Evolutionary conservation across 2,113 vertebrate genomes (phyloP).

Genomic region (Thunnus maccoyii): DNA sequence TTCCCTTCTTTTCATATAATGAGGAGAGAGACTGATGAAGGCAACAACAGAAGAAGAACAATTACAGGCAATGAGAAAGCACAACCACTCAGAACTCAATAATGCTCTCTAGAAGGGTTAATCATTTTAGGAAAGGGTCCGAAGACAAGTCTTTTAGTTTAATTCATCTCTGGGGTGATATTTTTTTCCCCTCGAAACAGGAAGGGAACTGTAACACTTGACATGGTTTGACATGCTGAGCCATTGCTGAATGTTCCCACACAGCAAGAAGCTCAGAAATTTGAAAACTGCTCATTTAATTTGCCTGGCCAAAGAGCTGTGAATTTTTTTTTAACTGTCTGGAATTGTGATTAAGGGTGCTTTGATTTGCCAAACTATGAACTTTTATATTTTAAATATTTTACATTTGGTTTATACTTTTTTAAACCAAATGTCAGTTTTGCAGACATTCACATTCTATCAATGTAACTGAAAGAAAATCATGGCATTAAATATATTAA

Average conservation of each 20-base stretch:
- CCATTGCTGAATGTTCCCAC: conserved; percentile 92
- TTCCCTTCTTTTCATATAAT: conserved; percentile 94
- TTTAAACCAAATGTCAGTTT: conserved; percentile 2
- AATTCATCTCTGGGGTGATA: conserved; percentile 80
- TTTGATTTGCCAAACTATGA: neutral
- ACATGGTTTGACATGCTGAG: conserved; percentile 92
- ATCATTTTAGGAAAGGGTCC: conserved; percentile 90
- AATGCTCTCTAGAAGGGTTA: conserved; percentile 95
- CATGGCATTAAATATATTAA: too few species aligned
- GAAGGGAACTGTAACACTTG: conserved; percentile 97
- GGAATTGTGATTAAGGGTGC: conserved; percentile 24
- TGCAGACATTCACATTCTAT: neutral
- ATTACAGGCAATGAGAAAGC: conserved; percentile 95
- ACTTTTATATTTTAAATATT: too few species aligned
- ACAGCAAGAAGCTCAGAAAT: conserved; percentile 84
- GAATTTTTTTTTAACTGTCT: conserved; percentile 4
- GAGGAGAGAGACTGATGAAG: conserved; percentile 98
- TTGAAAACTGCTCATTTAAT: conserved; percentile 74
- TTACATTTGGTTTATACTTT: neutral
- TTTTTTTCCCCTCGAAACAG: conserved; percentile 88
- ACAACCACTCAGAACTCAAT: conserved; percentile 89
- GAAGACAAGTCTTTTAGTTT: conserved; percentile 92
- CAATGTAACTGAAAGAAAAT: neutral
- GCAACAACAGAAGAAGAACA: conserved; percentile 96
- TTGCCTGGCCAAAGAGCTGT: conserved; percentile 42